Percentiles rank a stretch among this genome's conserved stretches.
These are phyloP conservation scores for Balanococcus diminutus DNA, from an alignment of 2,888 invertebrate species.

Conservation along the genomic window DNA sequence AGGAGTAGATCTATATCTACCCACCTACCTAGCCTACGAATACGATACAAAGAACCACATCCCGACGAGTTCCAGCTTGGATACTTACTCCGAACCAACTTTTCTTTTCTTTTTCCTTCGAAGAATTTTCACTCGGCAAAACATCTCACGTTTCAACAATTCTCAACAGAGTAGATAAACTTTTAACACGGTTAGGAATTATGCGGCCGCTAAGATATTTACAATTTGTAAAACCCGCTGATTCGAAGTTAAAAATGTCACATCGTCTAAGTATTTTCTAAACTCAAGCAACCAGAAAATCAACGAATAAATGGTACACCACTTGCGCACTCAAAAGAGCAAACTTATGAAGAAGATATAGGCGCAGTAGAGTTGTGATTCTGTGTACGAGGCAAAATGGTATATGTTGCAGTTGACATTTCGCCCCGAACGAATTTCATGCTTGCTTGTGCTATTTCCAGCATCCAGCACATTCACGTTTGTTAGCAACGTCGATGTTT, in stretches of 20 bases:
- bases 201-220: neutral
- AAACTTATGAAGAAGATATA: neutral
- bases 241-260: slow-evolving; percentile 37
- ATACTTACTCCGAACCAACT: neutral
- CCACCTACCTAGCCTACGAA: neutral
- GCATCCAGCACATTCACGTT: slow-evolving; percentile 6
- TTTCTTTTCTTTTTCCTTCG: neutral
- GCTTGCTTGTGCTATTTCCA: slow-evolving; percentile 28
- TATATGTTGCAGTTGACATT: slow-evolving; percentile 39
- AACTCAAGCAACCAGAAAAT: slow-evolving; percentile 50
- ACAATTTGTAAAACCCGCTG: slow-evolving; percentile 33
- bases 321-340: slow-evolving; percentile 46
- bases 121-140: neutral
- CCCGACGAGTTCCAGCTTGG: no score
- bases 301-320: slow-evolving; percentile 42
- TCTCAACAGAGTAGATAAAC: slow-evolving; percentile 13
- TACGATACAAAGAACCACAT: neutral
- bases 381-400: neutral
- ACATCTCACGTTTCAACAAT: slow-evolving; percentile 15
- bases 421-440: slow-evolving; percentile 41
- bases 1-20: no score
- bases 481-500: slow-evolving; percentile 30
- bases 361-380: neutral
- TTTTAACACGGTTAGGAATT: neutral
- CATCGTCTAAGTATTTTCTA: slow-evolving; percentile 28